Evolutionary conservation across 2,797 vertebrate genomes (phyloP).

Genomic region (Chloroceryle amazona): DNA sequence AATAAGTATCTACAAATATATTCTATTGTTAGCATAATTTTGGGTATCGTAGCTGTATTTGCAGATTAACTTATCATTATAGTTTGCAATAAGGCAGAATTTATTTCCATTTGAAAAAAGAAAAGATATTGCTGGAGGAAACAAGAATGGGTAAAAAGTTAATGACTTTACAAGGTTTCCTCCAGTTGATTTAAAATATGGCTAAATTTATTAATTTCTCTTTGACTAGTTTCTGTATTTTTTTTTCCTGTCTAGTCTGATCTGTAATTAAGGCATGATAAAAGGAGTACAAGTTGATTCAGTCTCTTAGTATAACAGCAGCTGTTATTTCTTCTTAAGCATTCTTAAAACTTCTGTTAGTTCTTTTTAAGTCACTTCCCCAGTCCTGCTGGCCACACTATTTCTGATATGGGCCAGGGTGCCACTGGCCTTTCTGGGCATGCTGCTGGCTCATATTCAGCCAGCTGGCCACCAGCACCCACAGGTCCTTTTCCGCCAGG

Average conservation of each 20-base stretch:
- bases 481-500: not conserved
- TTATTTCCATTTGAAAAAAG: not conserved
- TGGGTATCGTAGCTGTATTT: not conserved
- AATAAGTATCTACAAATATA: not conserved
- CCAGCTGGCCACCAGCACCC: not conserved
- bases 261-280: not conserved
- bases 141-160: not conserved
- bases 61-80: not conserved
- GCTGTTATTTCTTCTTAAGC: not conserved
- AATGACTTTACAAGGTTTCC: not conserved
- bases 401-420: not conserved
- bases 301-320: not conserved
- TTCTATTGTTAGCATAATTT: not conserved
- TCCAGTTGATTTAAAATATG: not conserved
- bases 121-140: not conserved
- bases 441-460: not conserved
- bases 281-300: not conserved
- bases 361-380: not conserved
- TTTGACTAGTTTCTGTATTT: not conserved
- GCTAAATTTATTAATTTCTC: not conserved
- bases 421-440: not conserved
- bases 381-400: not conserved
- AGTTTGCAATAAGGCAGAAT: not conserved
- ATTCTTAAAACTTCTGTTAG: not conserved
- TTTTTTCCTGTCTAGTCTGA: not conserved